Conservation (phyloP, 2,113 vertebrate genomes). For the Chrysochloris asiatica region DNA sequence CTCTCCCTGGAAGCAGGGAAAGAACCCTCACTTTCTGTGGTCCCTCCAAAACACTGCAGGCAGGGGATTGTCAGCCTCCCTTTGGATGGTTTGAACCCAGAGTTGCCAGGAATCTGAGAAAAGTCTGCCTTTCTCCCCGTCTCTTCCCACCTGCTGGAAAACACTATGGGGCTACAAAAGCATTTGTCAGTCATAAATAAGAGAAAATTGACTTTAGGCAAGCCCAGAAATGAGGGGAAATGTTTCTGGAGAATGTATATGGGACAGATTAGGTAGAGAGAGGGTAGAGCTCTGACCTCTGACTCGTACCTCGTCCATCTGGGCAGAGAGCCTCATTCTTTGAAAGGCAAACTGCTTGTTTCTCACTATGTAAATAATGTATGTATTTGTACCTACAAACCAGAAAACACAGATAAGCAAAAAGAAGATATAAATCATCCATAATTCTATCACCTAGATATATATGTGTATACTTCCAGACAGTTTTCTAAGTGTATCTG, state of each 20-base stretch:
- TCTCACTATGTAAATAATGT: slow-evolving; percentile 8
- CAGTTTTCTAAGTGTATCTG: not conserved
- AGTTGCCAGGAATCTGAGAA: not conserved
- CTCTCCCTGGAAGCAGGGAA: not conserved
- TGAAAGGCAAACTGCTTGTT: slow-evolving; percentile 30
- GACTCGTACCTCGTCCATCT: fast-evolving
- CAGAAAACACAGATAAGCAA: slow-evolving; percentile 19
- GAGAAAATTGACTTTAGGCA: slow-evolving; percentile 87
- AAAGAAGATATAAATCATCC: not conserved
- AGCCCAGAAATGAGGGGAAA: slow-evolving; percentile 77
- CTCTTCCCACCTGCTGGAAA: slow-evolving; percentile 78
- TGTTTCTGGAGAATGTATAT: slow-evolving; percentile 81
- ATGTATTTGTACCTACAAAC: slow-evolving; percentile 2
- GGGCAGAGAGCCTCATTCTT: not conserved
- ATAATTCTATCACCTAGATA: not conserved
- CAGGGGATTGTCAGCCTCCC: not conserved
- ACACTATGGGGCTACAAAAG: slow-evolving; percentile 88
- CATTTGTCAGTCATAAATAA: slow-evolving; percentile 69
- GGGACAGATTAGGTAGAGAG: slow-evolving; percentile 78
- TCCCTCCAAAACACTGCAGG: not conserved
- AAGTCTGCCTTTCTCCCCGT: not conserved
- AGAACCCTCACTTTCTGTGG: not conserved
- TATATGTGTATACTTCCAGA: not conserved
- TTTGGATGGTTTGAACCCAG: not conserved
- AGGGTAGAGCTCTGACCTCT: not conserved